Evolutionary conservation across 53 echinoderm and acorn worm species (phyloP).

Genomic region (Patiria pectinifera): DNA sequence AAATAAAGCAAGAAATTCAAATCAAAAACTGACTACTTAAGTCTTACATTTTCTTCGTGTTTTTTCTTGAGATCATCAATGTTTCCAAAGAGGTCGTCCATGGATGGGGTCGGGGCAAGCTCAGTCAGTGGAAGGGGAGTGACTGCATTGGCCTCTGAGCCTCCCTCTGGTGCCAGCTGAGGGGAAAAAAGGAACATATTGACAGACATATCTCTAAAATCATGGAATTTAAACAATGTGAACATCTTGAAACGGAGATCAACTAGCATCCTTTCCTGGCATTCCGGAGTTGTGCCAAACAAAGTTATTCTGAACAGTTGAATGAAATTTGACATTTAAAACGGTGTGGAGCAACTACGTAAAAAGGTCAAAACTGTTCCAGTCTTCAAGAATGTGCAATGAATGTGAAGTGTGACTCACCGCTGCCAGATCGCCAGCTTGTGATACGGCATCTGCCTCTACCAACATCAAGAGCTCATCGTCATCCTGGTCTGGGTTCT

Average conservation of each 20-base stretch:
- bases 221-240: not conserved
- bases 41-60: slow-evolving; percentile 81
- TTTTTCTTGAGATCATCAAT: slow-evolving; percentile 95
- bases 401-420: slow-evolving; percentile 23
- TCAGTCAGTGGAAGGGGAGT: slow-evolving; percentile 88
- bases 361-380: no score
- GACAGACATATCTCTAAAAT: not conserved
- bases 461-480: slow-evolving; percentile 80
- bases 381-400: no score
- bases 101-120: slow-evolving; percentile 86
- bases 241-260: no score
- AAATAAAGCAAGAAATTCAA: no score
- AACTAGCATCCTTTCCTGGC: no score
- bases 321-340: no score
- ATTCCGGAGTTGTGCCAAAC: no score
- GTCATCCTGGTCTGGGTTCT: slow-evolving; percentile 78
- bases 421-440: slow-evolving; percentile 72
- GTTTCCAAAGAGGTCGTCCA: slow-evolving; percentile 96
- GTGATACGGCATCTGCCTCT: slow-evolving; percentile 90
- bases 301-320: no score
- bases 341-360: no score
- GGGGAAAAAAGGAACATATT: not conserved
- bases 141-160: slow-evolving; percentile 43
- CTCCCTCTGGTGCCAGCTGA: slow-evolving; percentile 47
- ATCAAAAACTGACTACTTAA: no score